phyloP scores from a whole-genome alignment of 1,140 invertebrate species.

The Orchestia grillus region DNA sequence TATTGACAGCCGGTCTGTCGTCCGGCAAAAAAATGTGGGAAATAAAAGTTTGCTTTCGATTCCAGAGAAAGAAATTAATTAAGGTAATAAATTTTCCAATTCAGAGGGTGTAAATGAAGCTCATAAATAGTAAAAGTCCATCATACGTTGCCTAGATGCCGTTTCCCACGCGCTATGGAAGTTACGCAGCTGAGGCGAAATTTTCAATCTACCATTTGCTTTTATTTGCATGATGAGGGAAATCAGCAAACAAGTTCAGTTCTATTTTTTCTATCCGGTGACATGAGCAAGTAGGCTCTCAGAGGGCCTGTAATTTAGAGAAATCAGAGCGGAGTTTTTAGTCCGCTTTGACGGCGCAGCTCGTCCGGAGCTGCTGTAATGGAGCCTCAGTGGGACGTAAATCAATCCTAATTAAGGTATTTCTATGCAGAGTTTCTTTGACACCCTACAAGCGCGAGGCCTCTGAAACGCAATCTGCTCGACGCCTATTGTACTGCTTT shows the following conservation, averaged over 20 bases:
- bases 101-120: background rate
- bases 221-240: background rate
- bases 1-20: slow-evolving; percentile 3
- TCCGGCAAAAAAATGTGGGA: background rate
- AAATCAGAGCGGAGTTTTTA: slow-evolving; percentile 18
- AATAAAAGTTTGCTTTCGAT: background rate
- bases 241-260: background rate
- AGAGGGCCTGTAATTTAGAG: slow-evolving; percentile 7
- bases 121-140: background rate
- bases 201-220: background rate
- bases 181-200: background rate
- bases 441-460: slow-evolving; percentile 51
- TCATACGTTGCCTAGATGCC: background rate
- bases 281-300: background rate
- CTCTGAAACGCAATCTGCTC: background rate
- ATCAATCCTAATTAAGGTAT: slow-evolving; percentile 56
- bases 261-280: background rate
- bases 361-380: slow-evolving; percentile 5
- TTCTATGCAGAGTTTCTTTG: slow-evolving; percentile 54
- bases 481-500: slow-evolving; percentile 23
- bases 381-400: slow-evolving; percentile 33
- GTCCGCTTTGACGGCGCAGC: slow-evolving; percentile 2
- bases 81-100: background rate
- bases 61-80: background rate
- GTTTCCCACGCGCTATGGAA: too few relatives aligned